Evolutionary conservation across 2,113 vertebrate species (phyloP), one percentile per base, ranked within the genome.

Genomic region (Elanus axillaris): DNA sequence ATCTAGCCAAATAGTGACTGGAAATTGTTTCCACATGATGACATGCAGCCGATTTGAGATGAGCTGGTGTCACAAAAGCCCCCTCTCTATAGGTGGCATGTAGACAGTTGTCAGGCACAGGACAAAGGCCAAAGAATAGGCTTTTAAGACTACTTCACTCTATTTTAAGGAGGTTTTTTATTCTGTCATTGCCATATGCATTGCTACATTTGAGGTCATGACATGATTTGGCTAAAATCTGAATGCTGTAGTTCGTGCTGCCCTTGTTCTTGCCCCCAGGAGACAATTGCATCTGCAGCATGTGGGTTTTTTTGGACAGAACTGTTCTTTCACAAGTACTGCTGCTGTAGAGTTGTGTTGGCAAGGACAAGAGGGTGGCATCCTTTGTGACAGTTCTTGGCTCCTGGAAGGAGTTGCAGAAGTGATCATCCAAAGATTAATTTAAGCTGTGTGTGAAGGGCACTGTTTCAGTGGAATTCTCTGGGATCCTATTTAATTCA

Each of bases 161-260:
- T 18, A 0, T 48, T 67, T 76, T n/a, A 34, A 40, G 42, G 1
- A 21, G 42, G 13, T 3, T 10, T 43, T 43, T 26, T 7, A 2
- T 31, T 60, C 55, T 53, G 69, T 29, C 9, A 0, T 5, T 52
- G 68, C 59, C 1, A 0, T n/a, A 7, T 1, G 23, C 1, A 0
- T 11, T n/a, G 50, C 60, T 21, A 11, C 2, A 0, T 4, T 47
- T 42, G 55, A 66, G 50, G 40, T 8, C 11, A 11, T 16, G 50
- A 12, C 0, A 0, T 1, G 43, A 12, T 52, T 34, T 48, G 50
- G 27, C 40, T 66, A 2, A 69, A 50, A 45, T 31, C 32, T 31
- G 64, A 45, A 11, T 2, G 18, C 5, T 25, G 3, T 1, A 15
- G 45, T 64, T 60, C 2, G 3, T 56, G 63, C 73, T 92, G 76